Evolutionary conservation across 1,140 invertebrate genomes (phyloP).

Genomic region (Danaus melanippus): DNA sequence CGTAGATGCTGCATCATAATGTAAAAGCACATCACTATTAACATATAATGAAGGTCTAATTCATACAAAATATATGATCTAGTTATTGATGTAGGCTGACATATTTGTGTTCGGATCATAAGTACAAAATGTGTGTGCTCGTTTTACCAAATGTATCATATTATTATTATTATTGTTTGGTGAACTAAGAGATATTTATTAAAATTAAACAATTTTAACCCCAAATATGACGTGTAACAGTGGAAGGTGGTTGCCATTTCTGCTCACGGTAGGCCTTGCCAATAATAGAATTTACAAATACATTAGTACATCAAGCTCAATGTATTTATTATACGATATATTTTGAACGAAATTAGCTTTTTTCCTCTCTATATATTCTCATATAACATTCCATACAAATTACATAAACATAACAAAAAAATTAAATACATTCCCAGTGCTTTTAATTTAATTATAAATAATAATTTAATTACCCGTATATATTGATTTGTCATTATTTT

Average conservation of each 20-base stretch:
- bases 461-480: neutral
- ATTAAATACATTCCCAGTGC: neutral
- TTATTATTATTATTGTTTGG: conserved; percentile 11
- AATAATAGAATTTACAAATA: conserved; percentile 33
- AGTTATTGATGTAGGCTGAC: no score
- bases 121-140: conserved; percentile 10
- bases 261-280: conserved; percentile 20
- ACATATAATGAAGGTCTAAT: neutral
- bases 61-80: no score
- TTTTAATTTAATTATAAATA: neutral
- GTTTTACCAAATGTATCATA: conserved; percentile 15
- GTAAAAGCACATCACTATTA: conserved; percentile 33
- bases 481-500: conserved; percentile 13
- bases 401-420: neutral
- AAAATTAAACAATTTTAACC: neutral
- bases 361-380: neutral
- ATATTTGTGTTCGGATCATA: conserved; percentile 4
- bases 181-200: conserved; percentile 7
- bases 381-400: neutral
- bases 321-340: conserved; percentile 12
- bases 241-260: conserved; percentile 20
- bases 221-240: conserved; percentile 2
- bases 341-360: neutral
- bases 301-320: conserved; percentile 58
- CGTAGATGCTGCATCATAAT: conserved; percentile 67